Conservation (phyloP, 2,113 vertebrate species). For the Thamnophis sirtalis region DNA sequence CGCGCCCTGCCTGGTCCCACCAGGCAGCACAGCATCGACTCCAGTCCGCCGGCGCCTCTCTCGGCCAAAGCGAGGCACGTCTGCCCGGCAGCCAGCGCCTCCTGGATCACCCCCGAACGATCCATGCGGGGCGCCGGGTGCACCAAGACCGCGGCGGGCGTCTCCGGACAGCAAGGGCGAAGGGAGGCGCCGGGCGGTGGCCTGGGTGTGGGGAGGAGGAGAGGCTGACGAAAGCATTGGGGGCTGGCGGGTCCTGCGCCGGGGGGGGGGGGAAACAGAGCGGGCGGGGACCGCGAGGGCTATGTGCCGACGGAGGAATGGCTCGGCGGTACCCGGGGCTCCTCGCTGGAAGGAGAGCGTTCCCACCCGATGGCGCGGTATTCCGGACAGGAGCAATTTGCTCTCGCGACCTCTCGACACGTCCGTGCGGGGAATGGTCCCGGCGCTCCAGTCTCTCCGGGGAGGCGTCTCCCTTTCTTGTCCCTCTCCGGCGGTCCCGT, state of each 20-base stretch:
- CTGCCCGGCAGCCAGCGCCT: constrained; percentile 73
- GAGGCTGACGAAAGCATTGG: neutral
- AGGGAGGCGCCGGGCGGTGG: neutral
- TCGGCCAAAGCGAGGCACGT: constrained; percentile 75
- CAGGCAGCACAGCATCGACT: neutral
- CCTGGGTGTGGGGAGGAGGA: neutral
- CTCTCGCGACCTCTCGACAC: neutral
- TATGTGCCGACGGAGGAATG: neutral
- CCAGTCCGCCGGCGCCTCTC: too few species aligned
- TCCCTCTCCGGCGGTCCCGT: neutral
- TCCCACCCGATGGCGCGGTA: neutral
- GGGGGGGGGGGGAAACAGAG: neutral
- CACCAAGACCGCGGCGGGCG: neutral
- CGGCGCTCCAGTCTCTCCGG: neutral
- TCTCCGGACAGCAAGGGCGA: neutral
- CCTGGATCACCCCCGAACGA: constrained; percentile 88
- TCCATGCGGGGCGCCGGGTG: constrained; percentile 71
- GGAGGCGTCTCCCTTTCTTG: neutral
- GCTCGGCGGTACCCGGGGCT: neutral
- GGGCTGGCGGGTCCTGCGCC: neutral
- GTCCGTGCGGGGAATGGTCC: neutral
- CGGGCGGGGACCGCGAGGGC: neutral
- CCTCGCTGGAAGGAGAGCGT: neutral
- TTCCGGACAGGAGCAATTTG: neutral
- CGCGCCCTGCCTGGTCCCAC: neutral